Evolutionary conservation across 2,888 invertebrate species (phyloP), one percentile per base, ranked within the genome.

Genomic region (Coleophora flavipennella): DNA sequence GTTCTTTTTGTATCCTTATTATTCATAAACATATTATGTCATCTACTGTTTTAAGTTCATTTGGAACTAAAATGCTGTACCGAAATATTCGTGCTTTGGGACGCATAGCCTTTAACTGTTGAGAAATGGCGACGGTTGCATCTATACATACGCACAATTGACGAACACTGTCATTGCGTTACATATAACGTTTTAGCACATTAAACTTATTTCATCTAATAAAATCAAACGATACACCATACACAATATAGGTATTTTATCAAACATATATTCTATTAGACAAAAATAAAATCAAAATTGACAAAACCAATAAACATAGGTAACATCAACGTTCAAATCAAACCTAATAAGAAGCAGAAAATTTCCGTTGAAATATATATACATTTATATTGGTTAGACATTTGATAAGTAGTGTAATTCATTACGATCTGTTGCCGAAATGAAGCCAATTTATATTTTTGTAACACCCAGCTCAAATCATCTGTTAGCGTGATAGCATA

Each of bases 391-490:
- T 57, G 51, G 48, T 62, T 57, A 50, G 47, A 55, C 47, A 52
- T 57, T 59, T 62, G 53, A 62, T 59, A 60, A 51, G 53, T 59
- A 61, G 51, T 66, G 59, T 63, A 56, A 49, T 61, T 57, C 58
- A 78, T 84, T 84, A 84, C 83, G 83, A 84, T 81, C 83, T 84
- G 83, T 81, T 81, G 75, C 83, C 80, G 77, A 81, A 83, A 83
- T 81, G 80, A 74, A 77, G 80, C 83, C 83, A 80, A 83, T 83
- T 62, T 46, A 46, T 29, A 36, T 43, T 42, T 54, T 62, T 57
- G 69, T 71, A 62, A 81, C 83, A 84, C 83, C 83, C 83, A 84
- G 83, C 67, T 83, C 83, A 84, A 72, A 83, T 80, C 83, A 83
- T 62, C 72, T 72, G 66, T 20, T 4, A 20, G 51, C 58, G 31